Percentiles rank a stretch among this genome's conserved stretches.
Evolutionary conservation across 64 coral and sea anemone species (phyloP).

Genomic region (Orbicella faveolata): DNA sequence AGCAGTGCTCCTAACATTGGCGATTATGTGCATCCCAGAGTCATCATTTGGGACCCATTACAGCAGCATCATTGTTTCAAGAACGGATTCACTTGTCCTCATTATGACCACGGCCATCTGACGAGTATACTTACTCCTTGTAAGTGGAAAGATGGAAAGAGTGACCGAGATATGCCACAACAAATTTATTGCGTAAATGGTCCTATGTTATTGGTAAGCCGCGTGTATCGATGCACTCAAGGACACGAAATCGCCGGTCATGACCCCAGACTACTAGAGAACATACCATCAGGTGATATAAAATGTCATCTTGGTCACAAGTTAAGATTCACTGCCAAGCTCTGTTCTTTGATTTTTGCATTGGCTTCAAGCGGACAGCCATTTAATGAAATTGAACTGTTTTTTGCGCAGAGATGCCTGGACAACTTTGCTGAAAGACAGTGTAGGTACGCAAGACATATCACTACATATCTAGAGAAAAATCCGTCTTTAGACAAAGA

Average conservation of each 20-base stretch:
- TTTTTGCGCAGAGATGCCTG: slow-evolving; percentile 18
- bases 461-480: background rate
- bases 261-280: slow-evolving; percentile 29
- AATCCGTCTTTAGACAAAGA: background rate
- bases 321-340: background rate
- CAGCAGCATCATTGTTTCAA: slow-evolving; percentile 1
- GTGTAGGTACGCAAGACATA: slow-evolving; percentile 21
- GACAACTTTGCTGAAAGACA: slow-evolving; percentile 22
- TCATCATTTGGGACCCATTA: background rate
- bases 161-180: slow-evolving; percentile 28
- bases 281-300: slow-evolving; percentile 14
- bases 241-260: slow-evolving; percentile 25
- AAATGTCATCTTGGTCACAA: slow-evolving; percentile 18
- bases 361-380: slow-evolving; percentile 23
- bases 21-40: slow-evolving; percentile 15
- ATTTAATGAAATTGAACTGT: slow-evolving; percentile 25
- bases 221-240: slow-evolving; percentile 35
- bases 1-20: background rate
- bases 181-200: slow-evolving; percentile 34
- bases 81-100: background rate
- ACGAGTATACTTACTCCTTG: background rate
- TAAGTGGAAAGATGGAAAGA: slow-evolving; percentile 58
- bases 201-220: slow-evolving; percentile 32
- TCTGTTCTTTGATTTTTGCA: slow-evolving; percentile 27
- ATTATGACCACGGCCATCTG: slow-evolving; percentile 16